phyloP scores from a whole-genome alignment of 1,140 invertebrate genomes.

The Tetramorium simillimum region DNA sequence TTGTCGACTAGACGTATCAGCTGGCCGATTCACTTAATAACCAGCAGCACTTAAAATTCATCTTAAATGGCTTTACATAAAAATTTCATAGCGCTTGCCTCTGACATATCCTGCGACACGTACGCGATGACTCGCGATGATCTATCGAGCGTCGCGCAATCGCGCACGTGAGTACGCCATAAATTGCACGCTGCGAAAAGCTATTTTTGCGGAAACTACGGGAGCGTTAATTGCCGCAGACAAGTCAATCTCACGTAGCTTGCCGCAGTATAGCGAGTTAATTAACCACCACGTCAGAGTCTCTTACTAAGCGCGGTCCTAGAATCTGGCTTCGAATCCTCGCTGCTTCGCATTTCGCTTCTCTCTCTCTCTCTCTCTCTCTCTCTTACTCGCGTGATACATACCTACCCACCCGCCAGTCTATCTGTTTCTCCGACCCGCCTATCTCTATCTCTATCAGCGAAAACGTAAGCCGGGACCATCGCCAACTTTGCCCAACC shows the following conservation, averaged over 20 bases:
- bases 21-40: constrained; percentile 25
- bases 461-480: constrained; percentile 53
- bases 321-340: constrained; percentile 24
- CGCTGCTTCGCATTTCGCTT: not conserved
- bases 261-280: constrained; percentile 63
- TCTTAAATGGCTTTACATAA: not conserved
- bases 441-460: constrained; percentile 45
- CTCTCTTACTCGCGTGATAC: not conserved
- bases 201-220: constrained; percentile 47
- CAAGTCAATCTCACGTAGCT: constrained; percentile 59
- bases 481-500: constrained; percentile 47
- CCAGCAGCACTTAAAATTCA: not conserved
- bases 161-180: constrained; percentile 15
- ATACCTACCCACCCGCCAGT: not conserved
- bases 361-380: constrained; percentile 4
- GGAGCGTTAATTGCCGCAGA: constrained; percentile 65
- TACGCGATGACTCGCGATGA: constrained; percentile 2
- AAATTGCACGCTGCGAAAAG: constrained; percentile 2
- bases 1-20: constrained; percentile 16
- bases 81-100: not conserved
- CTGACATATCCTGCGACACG: not conserved
- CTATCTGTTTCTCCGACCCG: not conserved
- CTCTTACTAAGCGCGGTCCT: constrained; percentile 39
- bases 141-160: not conserved
- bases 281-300: constrained; percentile 67